These are phyloP conservation scores for Heliconius ethilla DNA, from an alignment of 2,888 invertebrate species.

Conservation along the genomic window DNA sequence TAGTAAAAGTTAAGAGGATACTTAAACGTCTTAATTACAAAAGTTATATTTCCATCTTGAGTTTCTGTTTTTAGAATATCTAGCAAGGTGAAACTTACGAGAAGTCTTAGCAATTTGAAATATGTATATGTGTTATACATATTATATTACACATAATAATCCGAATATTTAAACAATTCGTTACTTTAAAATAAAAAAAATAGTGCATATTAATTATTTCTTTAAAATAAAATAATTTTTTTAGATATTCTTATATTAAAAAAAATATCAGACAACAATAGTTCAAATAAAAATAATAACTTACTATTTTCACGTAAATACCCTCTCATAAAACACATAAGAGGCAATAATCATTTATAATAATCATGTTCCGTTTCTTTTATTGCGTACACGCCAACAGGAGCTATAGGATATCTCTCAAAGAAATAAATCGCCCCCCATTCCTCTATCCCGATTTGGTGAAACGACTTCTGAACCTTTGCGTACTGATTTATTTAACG, in stretches of 20 bases:
- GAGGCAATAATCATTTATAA: conserved; percentile 41
- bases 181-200: not conserved
- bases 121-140: not conserved
- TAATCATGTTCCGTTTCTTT: conserved; percentile 48
- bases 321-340: conserved; percentile 28
- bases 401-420: conserved; percentile 50
- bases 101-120: not conserved
- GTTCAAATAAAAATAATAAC: conserved; percentile 20
- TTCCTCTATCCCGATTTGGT: conserved; percentile 65
- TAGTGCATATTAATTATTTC: too few species aligned
- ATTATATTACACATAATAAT: not conserved
- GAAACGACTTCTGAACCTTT: conserved; percentile 65
- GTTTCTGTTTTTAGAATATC: conserved; percentile 4
- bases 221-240: not conserved
- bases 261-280: not conserved
- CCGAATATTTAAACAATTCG: not conserved
- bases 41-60: conserved; percentile 13
- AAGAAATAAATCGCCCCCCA: conserved; percentile 62
- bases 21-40: conserved; percentile 23
- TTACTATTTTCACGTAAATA: conserved; percentile 37
- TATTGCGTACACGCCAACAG: conserved; percentile 53
- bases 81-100: not conserved
- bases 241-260: not conserved
- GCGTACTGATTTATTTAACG: conserved; percentile 68
- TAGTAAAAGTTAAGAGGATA: conserved; percentile 20